Base-by-base conservation (phyloP, 2,113 vertebrate species). In the Urocynchramus pylzowi region DNA sequence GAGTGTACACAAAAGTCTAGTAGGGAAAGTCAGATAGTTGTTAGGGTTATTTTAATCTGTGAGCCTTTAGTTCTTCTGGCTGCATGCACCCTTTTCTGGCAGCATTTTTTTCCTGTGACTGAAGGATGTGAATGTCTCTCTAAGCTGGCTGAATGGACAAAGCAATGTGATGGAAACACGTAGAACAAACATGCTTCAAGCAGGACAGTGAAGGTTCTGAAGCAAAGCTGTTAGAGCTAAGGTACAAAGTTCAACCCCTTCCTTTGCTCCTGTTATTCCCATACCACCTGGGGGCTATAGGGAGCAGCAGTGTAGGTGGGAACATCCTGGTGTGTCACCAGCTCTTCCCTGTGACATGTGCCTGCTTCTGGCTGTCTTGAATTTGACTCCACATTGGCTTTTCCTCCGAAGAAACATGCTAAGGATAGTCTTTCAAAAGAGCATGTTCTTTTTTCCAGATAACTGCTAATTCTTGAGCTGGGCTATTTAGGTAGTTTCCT, bases 261-360 rank as follows among this genome's bases (percentile, higher is more conserved):
- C 49, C 39, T n/a, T 75, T 59, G 31, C 50, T 65, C 11, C 73
- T 57, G 23, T 44, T 61, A 4, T 9, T 21, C 41, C 17, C 56
- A 6, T 52, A 2, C 39, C 20, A 16, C 7, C 24, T 41, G 45
- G 28, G 53, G 28, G 30, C 28, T 53, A 0, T 2, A 16, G 8
- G 61, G 49, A 73, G 49, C 42, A 41, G 44, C 39, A 35, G 0
- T 2, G 28, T 35, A 45, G 61, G 56, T 41, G 8, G 6, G 15
- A 23, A 3, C 28, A 20, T 0, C 8, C 22, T 50, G 14, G 2
- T 0, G 2, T 7, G 22, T 61, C 59, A 15, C 27, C 2, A 4
- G 6, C 18, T 54, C 60, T 70, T 53, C 27, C 7, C 20, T 39
- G 42, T 5, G 12, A 16, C 2, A 0, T 52, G 5, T 6, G 6